phyloP scores from a whole-genome alignment of 2,797 vertebrate species.

The Allobates femoralis region DNA sequence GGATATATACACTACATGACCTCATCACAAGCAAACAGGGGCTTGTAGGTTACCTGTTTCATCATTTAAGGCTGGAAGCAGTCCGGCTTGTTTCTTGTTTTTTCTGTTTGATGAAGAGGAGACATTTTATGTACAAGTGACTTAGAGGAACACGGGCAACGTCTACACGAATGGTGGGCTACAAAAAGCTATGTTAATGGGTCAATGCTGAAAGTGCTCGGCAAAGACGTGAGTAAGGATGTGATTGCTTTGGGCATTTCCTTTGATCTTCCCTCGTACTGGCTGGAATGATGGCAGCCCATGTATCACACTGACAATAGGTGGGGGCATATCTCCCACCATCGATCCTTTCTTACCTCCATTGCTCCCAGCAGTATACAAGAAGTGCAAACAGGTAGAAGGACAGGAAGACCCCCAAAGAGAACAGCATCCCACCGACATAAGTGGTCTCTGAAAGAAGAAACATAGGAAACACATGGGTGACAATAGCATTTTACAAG shows the following conservation, averaged over 20 bases:
- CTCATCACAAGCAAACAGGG: not conserved
- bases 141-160: no score
- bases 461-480: not conserved
- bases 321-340: not conserved
- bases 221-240: no score
- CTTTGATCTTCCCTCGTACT: no score
- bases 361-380: constrained; percentile 88
- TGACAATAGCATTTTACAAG: no score
- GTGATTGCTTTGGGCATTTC: no score
- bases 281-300: no score
- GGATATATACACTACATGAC: not conserved
- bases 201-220: no score
- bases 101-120: not conserved
- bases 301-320: no score
- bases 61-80: constrained; percentile 52
- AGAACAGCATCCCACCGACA: constrained; percentile 89
- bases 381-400: constrained; percentile 91
- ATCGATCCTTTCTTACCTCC: constrained; percentile 76
- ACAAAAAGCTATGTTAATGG: no score
- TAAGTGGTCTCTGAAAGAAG: constrained; percentile 83
- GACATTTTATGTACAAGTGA: not conserved
- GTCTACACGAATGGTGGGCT: no score
- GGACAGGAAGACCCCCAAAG: constrained; percentile 92
- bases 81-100: constrained; percentile 2
- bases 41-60: constrained; percentile 48